Base-by-base conservation (phyloP, 2,888 invertebrate genomes). In the Erynnis tages region DNA sequence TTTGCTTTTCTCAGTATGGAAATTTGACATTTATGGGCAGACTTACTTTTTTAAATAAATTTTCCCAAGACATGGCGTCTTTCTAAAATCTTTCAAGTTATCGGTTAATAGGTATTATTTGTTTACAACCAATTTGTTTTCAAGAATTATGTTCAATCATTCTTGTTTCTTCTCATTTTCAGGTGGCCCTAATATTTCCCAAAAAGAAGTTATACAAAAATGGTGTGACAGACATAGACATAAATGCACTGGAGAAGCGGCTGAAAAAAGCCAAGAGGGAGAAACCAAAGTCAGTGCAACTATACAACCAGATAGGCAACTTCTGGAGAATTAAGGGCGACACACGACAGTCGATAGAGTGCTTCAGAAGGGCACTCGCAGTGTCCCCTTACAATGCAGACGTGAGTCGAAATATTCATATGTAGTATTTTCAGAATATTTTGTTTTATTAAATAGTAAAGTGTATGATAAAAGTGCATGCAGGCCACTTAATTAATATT, bases 321-420 rank as follows among this genome's bases (percentile, higher is more conserved):
- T 97, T 95, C 79, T 97, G 96, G 95, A 91, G 96, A 58, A 95
- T 97, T 62, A 95, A 96, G 78, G 97, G 97, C 2, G 95, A 97
- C 73, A 95, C 96, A 4, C 91, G 94, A 69, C 93, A 93, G 70
- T 95, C 96, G 0, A 96, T 97, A 56, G 97, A 97, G 80, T 97
- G 97, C 77, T 97, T 97, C 82, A 91, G 97, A 56, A 91, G 95
- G 69, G 96, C 96, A 2, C 90, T 97, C 14, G 94, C 95, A 14
- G 94, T 96, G 7, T 94, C 95, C 14, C 96, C 97, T 1, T 95
- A 96, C 69, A 95, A 96, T 87, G 93, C 97, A 32, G 96, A 97
- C 81, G 94, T 90, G 64, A 76, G 78, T 40, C 4, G 4, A 13
- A 2, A 21, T 5, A 21, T 3, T 21, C 21, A 21, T 21, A 21